Conservation (phyloP, 2,888 invertebrate species). For the Octodonta nipae region DNA sequence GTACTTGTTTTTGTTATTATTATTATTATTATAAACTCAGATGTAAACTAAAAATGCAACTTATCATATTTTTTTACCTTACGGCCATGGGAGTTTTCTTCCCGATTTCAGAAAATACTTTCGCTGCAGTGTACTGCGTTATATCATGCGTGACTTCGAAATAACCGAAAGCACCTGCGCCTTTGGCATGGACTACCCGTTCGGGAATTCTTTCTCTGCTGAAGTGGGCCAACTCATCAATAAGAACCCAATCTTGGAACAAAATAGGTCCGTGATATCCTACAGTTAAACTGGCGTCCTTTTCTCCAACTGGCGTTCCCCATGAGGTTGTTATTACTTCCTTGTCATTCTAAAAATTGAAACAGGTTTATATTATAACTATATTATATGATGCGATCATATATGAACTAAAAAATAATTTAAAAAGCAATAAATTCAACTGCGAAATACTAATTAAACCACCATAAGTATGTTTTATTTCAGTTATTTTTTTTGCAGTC, state of each 20-base stretch:
- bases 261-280: constrained; percentile 77
- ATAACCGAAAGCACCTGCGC: constrained; percentile 75
- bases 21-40: too few species aligned
- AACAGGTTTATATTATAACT: neutral
- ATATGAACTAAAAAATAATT: too few species aligned
- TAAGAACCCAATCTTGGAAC: constrained; percentile 66
- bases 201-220: constrained; percentile 89
- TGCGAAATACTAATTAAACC: too few species aligned
- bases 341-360: constrained; percentile 40
- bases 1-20: too few species aligned
- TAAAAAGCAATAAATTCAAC: too few species aligned
- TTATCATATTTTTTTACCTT: constrained; percentile 31
- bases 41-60: too few species aligned
- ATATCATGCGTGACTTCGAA: constrained; percentile 83
- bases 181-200: constrained; percentile 90
- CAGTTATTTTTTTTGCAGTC: too few species aligned
- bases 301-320: constrained; percentile 71
- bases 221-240: constrained; percentile 73
- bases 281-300: constrained; percentile 64
- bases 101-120: constrained; percentile 61
- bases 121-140: constrained; percentile 62
- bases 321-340: constrained; percentile 60
- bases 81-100: constrained; percentile 69
- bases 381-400: too few species aligned
- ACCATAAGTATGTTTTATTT: too few species aligned